Percentiles rank a stretch among this genome's conserved stretches.
Conservation (phyloP, 2,113 vertebrate genomes). For the Malurus melanocephalus region DNA sequence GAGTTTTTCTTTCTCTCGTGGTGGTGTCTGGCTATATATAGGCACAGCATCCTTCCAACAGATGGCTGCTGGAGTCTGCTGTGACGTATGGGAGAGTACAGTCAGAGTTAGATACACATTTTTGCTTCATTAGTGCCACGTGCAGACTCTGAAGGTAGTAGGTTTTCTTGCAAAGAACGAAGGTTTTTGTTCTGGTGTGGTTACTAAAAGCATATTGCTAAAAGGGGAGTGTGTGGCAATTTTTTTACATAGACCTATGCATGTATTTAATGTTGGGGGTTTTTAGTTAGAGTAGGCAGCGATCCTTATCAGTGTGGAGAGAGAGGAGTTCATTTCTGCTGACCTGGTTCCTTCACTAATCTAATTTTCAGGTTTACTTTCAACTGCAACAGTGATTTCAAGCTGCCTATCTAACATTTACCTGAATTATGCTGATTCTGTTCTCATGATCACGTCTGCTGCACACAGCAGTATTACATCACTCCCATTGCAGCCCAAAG, state of each 20-base stretch:
- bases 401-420: conserved; percentile 12
- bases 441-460: neutral
- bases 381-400: conserved; percentile 14
- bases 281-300: neutral
- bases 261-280: neutral
- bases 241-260: neutral
- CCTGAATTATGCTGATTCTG: conserved; percentile 42
- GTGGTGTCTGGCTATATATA: conserved; percentile 7
- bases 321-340: conserved; percentile 19
- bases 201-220: neutral
- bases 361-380: conserved; percentile 47
- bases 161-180: neutral
- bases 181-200: neutral
- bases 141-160: neutral
- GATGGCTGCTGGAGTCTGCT: conserved; percentile 2
- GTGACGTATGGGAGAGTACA: neutral
- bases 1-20: neutral
- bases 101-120: conserved; percentile 14
- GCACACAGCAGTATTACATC: neutral
- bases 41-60: conserved; percentile 20
- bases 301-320: neutral
- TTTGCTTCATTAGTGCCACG: neutral
- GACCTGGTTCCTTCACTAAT: conserved; percentile 37
- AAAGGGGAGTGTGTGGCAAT: neutral
- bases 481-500: neutral